phyloP scores from a whole-genome alignment of 2,113 vertebrate species.

The Hylia prasina region DNA sequence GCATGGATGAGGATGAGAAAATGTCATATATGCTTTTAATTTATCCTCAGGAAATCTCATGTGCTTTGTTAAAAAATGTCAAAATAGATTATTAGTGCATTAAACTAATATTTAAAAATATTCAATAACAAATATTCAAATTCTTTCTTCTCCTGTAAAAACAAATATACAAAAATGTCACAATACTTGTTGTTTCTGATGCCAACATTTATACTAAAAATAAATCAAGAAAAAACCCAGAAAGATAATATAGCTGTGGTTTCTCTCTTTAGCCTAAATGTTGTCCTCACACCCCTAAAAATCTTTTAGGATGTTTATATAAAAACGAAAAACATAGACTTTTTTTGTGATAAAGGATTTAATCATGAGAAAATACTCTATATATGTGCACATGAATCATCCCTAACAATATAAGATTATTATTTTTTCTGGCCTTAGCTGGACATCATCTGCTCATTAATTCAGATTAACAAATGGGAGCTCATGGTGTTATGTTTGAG shows the following conservation, averaged over 20 bases:
- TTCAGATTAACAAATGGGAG: conserved; percentile 43
- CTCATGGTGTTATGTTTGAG: not conserved
- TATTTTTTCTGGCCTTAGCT: not conserved
- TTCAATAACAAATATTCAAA: not conserved
- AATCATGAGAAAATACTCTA: not conserved
- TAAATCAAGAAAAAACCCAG: accelerated
- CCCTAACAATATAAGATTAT: not conserved
- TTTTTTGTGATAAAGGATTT: not conserved
- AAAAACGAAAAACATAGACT: not conserved
- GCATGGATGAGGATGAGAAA: not conserved
- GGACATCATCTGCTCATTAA: conserved; percentile 48
- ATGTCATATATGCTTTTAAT: not conserved
- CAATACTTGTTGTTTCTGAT: not conserved
- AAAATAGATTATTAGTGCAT: not conserved
- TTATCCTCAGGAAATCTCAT: not conserved
- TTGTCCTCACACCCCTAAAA: not conserved
- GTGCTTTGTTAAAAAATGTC: not conserved
- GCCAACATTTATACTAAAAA: not conserved
- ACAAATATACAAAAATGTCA: not conserved
- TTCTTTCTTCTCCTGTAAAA: not conserved
- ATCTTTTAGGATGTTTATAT: not conserved
- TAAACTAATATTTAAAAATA: not conserved
- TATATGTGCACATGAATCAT: not conserved
- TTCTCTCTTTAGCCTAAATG: not conserved
- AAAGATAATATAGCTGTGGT: accelerated